These are phyloP conservation scores for Drosophila dunni DNA, from an alignment of 1,140 invertebrate species.

Conservation along the genomic window DNA sequence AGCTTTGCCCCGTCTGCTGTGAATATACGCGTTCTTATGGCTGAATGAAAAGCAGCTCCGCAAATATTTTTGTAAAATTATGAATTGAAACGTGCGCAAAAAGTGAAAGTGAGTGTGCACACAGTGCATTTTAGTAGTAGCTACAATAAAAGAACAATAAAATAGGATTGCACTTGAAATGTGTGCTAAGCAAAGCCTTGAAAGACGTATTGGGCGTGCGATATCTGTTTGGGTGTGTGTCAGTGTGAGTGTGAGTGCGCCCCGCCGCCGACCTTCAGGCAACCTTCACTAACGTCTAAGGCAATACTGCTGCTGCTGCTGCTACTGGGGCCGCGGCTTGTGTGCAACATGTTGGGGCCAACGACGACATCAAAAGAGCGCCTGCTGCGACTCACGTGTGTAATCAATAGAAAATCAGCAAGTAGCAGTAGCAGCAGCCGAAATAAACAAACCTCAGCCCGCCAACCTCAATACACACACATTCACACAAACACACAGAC, in stretches of 20 bases:
- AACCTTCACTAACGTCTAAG: slow-evolving; percentile 68
- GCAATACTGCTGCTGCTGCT: slow-evolving; percentile 20
- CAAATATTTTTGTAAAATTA: slow-evolving; percentile 34
- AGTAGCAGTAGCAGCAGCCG: slow-evolving; percentile 33
- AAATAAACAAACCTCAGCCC: slow-evolving; percentile 54
- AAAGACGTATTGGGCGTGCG: slow-evolving; percentile 11
- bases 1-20: slow-evolving; percentile 7
- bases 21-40: slow-evolving; percentile 4
- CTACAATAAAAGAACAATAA: background rate
- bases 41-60: background rate
- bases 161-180: slow-evolving; percentile 3
- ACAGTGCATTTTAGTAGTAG: slow-evolving; percentile 7
- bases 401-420: slow-evolving; percentile 68
- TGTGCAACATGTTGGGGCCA: slow-evolving; percentile 62
- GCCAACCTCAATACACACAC: slow-evolving; percentile 22
- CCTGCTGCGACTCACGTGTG: slow-evolving; percentile 50
- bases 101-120: slow-evolving; percentile 64
- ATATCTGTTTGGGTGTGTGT: slow-evolving; percentile 9
- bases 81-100: slow-evolving; percentile 60
- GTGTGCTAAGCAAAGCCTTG: slow-evolving; percentile 18
- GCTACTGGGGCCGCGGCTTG: slow-evolving; percentile 18
- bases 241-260: slow-evolving; percentile 43
- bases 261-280: slow-evolving; percentile 79
- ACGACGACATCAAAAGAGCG: slow-evolving; percentile 31
- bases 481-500: background rate